A percentile compares a stretch with the other conserved stretches of the same genome.
phyloP scores from a whole-genome alignment of 2,113 vertebrate species.

The Crotalus horridus region DNA sequence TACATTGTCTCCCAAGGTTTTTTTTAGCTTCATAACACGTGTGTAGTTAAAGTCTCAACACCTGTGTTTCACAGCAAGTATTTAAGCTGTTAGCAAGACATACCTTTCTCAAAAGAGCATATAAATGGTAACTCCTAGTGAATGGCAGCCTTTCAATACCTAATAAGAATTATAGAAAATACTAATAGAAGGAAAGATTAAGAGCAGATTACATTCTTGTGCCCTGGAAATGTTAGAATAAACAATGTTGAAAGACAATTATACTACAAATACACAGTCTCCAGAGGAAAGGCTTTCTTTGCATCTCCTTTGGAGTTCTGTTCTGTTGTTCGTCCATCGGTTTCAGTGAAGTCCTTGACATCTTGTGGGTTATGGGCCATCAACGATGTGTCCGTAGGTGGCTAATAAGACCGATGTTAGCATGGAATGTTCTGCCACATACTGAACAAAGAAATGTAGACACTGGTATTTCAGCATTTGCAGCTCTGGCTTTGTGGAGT shows the following conservation, averaged over 20 bases:
- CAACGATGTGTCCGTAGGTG: too few relatives aligned
- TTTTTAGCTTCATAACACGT: conserved; percentile 62
- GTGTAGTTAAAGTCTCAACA: conserved; percentile 71
- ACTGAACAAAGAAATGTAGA: too few relatives aligned
- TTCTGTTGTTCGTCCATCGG: too few relatives aligned
- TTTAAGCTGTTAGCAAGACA: conserved; percentile 62
- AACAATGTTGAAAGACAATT: neutral
- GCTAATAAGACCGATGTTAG: too few relatives aligned
- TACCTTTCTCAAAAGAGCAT: conserved; percentile 64
- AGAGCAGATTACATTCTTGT: conserved; percentile 1
- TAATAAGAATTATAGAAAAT: conserved; percentile 60
- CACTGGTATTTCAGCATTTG: too few relatives aligned
- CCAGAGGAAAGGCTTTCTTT: neutral
- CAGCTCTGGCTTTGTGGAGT: too few relatives aligned
- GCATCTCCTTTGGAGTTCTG: neutral
- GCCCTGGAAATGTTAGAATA: conserved; percentile 6
- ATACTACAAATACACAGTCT: neutral
- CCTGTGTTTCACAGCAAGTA: conserved; percentile 72
- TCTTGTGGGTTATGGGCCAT: too few relatives aligned
- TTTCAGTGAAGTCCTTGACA: too few relatives aligned
- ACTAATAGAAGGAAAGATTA: conserved; percentile 23
- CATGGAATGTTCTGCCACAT: too few relatives aligned
- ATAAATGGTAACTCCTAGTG: conserved; percentile 67
- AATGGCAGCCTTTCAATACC: conserved; percentile 51
- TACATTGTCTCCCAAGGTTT: conserved; percentile 50